Conservation (phyloP, 2,888 invertebrate genomes). For the Pachycephus smyrnensis region DNA sequence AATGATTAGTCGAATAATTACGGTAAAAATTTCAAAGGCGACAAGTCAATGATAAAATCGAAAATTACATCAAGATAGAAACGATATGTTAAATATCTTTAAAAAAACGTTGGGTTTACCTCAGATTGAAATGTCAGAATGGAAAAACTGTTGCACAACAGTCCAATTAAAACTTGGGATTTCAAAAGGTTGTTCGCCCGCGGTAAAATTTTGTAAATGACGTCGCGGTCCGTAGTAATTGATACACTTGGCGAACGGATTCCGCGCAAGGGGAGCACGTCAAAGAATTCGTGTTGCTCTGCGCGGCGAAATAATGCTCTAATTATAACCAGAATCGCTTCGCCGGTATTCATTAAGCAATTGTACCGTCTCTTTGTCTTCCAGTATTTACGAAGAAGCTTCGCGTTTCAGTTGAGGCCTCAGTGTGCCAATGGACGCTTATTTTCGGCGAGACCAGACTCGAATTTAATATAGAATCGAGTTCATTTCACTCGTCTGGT, state of each 20-base stretch:
- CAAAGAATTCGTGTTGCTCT: neutral
- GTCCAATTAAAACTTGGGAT: neutral
- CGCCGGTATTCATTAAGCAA: conserved; percentile 9
- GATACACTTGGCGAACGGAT: neutral
- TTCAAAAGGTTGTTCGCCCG: neutral
- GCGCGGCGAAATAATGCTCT: conserved; percentile 9
- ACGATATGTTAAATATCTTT: neutral
- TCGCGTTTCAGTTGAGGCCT: neutral
- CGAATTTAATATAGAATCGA: conserved; percentile 24
- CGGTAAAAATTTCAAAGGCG: neutral
- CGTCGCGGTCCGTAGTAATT: neutral
- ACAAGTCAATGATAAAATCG: neutral
- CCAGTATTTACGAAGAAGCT: neutral
- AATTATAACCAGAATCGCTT: conserved; percentile 10
- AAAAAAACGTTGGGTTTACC: neutral
- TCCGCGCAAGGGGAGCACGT: no score
- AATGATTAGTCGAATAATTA: no score
- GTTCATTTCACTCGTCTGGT: conserved; percentile 18
- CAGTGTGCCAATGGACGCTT: conserved; percentile 5
- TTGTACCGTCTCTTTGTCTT: conserved; percentile 1
- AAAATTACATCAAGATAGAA: neutral
- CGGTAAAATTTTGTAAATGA: neutral
- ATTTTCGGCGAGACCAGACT: conserved; percentile 14
- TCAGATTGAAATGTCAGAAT: neutral
- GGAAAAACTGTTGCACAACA: neutral